Percentiles rank a stretch among this genome's conserved stretches.
phyloP scores from a whole-genome alignment of 2,888 invertebrate species.

The Neocrepidodera transversa region DNA sequence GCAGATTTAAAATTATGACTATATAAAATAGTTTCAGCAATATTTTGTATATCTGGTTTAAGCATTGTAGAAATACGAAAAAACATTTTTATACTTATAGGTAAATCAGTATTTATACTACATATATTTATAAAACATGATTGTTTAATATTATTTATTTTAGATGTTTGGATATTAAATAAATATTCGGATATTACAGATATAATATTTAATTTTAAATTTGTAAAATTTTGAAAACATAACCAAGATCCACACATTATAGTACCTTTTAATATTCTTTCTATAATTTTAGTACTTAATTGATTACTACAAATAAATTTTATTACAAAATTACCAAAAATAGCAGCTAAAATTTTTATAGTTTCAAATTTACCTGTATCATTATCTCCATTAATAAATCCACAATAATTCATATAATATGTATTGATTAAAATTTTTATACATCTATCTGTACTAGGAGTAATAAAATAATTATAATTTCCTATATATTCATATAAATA shows the following conservation, averaged over 20 bases:
- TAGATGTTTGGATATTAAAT: constrained; percentile 74
- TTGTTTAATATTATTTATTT: constrained; percentile 66
- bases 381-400: constrained; percentile 79
- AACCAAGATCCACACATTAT: constrained; percentile 84
- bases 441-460: constrained; percentile 76
- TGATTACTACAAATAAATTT: constrained; percentile 84
- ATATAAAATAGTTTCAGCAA: constrained; percentile 79
- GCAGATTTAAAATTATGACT: constrained; percentile 78
- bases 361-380: constrained; percentile 88
- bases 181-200: constrained; percentile 83
- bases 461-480: constrained; percentile 74
- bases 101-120: constrained; percentile 76
- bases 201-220: constrained; percentile 78
- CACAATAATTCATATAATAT: constrained; percentile 78
- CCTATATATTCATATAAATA: constrained; percentile 87
- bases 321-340: constrained; percentile 67
- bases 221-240: constrained; percentile 83
- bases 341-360: constrained; percentile 88
- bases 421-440: constrained; percentile 81
- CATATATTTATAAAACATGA: constrained; percentile 78
- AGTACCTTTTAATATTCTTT: constrained; percentile 79
- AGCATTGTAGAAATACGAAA: constrained; percentile 85
- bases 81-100: constrained; percentile 80
- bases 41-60: constrained; percentile 83
- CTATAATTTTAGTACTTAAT: constrained; percentile 60